Conservation (phyloP, 2,113 vertebrate species). For the Strigops habroptila region DNA sequence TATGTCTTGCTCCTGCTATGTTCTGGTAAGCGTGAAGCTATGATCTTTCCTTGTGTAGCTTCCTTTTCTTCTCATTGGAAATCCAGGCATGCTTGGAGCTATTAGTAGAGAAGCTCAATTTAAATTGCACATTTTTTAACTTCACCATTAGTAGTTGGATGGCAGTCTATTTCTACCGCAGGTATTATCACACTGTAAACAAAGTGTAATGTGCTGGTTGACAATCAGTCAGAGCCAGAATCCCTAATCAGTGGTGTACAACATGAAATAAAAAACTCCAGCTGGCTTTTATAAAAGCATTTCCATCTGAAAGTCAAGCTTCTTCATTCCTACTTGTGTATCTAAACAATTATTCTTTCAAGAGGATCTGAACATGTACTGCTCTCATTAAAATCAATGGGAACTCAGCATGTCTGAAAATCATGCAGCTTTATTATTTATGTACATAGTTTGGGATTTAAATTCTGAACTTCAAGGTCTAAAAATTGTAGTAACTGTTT, state of each 20-base stretch:
- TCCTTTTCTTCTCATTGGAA: not conserved
- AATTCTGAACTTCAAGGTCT: not conserved
- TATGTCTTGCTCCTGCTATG: not conserved
- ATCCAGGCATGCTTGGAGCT: rapidly evolving
- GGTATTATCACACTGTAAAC: not conserved
- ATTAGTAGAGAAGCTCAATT: not conserved
- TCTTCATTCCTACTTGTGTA: not conserved
- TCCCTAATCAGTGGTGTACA: not conserved
- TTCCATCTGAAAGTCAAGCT: not conserved
- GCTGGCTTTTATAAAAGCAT: not conserved
- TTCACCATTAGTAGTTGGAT: not conserved
- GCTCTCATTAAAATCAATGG: constrained; percentile 8
- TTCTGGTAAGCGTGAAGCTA: not conserved
- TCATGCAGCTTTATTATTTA: not conserved
- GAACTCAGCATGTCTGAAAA: not conserved
- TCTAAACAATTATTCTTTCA: constrained; percentile 11
- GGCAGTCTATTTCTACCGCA: not conserved
- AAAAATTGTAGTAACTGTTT: not conserved
- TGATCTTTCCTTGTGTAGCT: not conserved
- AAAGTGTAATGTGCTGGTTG: not conserved
- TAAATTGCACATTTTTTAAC: not conserved
- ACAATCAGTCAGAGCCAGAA: not conserved
- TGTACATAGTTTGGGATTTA: not conserved
- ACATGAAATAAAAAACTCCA: not conserved
- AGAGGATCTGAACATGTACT: not conserved